Percentiles rank a stretch among this genome's conserved stretches.
phyloP scores from a whole-genome alignment of 2,888 invertebrate genomes.

The Neoaliturus tenellus region DNA sequence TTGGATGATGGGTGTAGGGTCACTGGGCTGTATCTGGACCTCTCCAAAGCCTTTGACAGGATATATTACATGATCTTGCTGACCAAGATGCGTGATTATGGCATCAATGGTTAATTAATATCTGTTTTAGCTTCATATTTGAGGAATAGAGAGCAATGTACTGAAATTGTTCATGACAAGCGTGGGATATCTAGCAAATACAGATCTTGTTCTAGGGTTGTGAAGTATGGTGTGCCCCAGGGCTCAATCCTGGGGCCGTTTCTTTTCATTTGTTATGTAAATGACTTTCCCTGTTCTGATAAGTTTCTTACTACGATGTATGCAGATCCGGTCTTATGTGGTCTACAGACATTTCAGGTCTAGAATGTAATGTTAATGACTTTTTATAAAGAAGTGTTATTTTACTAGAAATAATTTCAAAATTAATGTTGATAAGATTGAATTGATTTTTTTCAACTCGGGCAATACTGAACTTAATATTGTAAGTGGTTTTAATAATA shows the following conservation, averaged over 20 bases:
- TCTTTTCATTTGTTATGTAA: neutral
- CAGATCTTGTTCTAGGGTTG: neutral
- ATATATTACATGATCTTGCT: neutral
- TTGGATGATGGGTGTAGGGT: neutral
- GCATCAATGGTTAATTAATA: neutral
- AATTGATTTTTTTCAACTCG: neutral
- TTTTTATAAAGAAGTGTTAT: neutral
- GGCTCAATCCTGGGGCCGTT: neutral
- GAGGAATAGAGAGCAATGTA: neutral
- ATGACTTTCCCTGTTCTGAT: neutral
- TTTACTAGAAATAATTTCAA: neutral
- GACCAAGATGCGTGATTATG: neutral
- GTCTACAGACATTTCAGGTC: neutral
- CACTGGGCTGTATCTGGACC: neutral
- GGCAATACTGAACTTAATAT: neutral
- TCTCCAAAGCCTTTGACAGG: neutral
- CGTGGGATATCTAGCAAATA: neutral
- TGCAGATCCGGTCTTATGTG: neutral
- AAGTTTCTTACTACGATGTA: neutral
- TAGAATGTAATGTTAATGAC: neutral
- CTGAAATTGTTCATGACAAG: neutral
- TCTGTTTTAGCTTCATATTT: neutral
- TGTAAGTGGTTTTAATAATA: neutral
- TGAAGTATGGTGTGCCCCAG: neutral
- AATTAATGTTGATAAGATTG: neutral